phyloP scores from a whole-genome alignment of 2,888 invertebrate species.

The Meteorus colon region DNA sequence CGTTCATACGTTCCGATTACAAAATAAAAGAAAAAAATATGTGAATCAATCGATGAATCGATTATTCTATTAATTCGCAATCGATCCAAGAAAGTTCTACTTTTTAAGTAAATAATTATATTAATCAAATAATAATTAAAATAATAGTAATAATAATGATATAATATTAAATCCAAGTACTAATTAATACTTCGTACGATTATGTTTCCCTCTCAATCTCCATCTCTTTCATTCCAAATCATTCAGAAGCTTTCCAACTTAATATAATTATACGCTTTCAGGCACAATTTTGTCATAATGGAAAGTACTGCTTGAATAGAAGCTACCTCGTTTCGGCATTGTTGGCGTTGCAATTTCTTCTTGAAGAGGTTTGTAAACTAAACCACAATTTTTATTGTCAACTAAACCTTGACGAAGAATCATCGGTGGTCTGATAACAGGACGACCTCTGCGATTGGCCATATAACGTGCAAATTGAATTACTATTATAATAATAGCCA shows the following conservation, averaged over 20 bases:
- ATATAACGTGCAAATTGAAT: conserved; percentile 60
- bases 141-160: not conserved
- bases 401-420: conserved; percentile 68
- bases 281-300: conserved; percentile 79
- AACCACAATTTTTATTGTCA: conserved; percentile 81
- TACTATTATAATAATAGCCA: conserved; percentile 59
- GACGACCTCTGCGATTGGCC: conserved; percentile 64
- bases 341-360: conserved; percentile 83
- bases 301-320: conserved; percentile 79
- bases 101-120: conserved; percentile 4
- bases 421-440: conserved; percentile 70
- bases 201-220: not conserved
- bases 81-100: not conserved
- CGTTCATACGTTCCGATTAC: not conserved
- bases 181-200: conserved; percentile 2
- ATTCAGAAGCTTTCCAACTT: not conserved
- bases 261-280: conserved; percentile 76
- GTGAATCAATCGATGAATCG: not conserved
- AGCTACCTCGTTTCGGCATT: conserved; percentile 77
- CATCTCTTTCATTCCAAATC: conserved; percentile 3
- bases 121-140: not conserved
- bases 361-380: conserved; percentile 86
- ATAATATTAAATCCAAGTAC: not conserved
- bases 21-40: not conserved
- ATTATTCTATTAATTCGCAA: not conserved